Percentiles rank a stretch among this genome's conserved stretches.
Evolutionary conservation across 1,140 invertebrate genomes (phyloP).

Genomic region (Drosophila pseudoananassae): DNA sequence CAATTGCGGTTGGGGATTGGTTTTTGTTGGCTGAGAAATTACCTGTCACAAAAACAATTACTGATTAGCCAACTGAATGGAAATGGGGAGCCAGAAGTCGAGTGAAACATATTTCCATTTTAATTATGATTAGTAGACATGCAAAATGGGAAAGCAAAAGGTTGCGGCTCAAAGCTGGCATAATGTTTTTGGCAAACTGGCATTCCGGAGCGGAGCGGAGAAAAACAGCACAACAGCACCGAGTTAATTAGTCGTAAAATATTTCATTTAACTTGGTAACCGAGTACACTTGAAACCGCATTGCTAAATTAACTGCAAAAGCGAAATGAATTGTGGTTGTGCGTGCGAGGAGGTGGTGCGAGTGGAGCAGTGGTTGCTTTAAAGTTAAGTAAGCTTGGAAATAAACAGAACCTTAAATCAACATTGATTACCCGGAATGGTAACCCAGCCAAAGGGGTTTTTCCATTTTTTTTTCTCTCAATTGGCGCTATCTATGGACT

Average conservation of each 20-base stretch:
- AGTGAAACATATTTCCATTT: slow-evolving; percentile 1
- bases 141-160: slow-evolving; percentile 1
- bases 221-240: neutral
- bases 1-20: neutral
- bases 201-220: neutral
- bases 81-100: neutral
- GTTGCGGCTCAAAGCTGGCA: neutral
- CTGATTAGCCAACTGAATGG: neutral
- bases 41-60: slow-evolving; percentile 6
- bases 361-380: neutral
- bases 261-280: slow-evolving; percentile 5
- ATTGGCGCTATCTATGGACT: neutral
- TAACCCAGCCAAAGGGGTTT: neutral
- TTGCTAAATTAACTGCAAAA: slow-evolving; percentile 12
- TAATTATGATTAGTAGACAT: slow-evolving; percentile 7
- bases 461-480: neutral
- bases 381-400: neutral
- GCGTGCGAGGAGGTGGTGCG: neutral
- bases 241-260: slow-evolving; percentile 28
- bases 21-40: neutral
- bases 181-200: slow-evolving; percentile 1
- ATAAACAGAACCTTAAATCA: slow-evolving; percentile 21
- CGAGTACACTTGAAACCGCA: neutral
- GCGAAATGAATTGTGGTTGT: slow-evolving; percentile 3
- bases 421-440: slow-evolving; percentile 22